Evolutionary conservation across 2,888 invertebrate species (phyloP).

Genomic region (Eledone cirrhosa): DNA sequence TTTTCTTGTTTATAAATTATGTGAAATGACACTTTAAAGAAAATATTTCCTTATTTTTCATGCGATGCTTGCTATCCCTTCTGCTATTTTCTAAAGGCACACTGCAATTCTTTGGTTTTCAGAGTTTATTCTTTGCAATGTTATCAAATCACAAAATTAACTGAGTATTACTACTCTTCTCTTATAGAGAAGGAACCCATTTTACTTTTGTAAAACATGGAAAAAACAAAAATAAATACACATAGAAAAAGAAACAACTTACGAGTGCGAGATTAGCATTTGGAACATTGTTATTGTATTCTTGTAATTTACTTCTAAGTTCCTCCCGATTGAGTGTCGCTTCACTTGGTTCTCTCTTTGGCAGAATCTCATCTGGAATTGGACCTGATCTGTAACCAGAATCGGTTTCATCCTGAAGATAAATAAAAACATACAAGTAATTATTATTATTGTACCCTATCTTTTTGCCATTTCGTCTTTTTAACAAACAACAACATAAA

Average conservation of each 20-base stretch:
- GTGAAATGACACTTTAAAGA: too few species aligned
- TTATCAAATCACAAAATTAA: too few species aligned
- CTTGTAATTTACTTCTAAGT: conserved; percentile 64
- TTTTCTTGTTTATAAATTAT: too few species aligned
- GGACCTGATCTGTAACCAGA: conserved; percentile 59
- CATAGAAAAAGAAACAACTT: conserved; percentile 38
- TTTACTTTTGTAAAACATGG: too few species aligned
- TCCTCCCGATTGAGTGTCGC: conserved; percentile 62
- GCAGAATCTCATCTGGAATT: conserved; percentile 59
- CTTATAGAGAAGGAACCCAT: too few species aligned
- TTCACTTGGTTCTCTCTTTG: conserved; percentile 50
- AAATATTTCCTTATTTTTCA: too few species aligned
- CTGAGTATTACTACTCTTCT: too few species aligned
- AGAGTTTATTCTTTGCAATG: too few species aligned
- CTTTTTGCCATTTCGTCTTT: not conserved
- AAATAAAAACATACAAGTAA: not conserved
- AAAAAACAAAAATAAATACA: not conserved
- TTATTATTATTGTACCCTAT: not conserved
- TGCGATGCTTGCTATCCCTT: too few species aligned
- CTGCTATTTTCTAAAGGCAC: too few species aligned
- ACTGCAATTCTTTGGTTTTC: too few species aligned
- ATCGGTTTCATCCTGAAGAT: conserved; percentile 55
- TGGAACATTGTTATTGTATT: conserved; percentile 66
- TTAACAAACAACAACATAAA: not conserved
- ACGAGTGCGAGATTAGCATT: conserved; percentile 68